phyloP scores from a whole-genome alignment of 2,113 vertebrate species.

The Tricholaema leucomelas region DNA sequence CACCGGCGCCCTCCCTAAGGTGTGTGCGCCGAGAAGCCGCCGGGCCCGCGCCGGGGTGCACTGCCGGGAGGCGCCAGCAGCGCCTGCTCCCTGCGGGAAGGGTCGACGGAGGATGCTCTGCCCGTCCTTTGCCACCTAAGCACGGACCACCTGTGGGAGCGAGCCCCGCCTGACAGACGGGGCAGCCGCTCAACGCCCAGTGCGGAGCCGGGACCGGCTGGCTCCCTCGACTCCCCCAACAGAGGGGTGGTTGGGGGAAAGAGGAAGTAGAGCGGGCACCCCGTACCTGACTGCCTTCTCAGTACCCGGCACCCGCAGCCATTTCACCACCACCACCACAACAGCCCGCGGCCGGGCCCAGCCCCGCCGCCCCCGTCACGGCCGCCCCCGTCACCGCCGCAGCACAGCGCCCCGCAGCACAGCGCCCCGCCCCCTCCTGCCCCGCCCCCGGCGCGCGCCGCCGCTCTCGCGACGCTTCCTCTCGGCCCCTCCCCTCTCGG shows the following conservation, averaged over 20 bases:
- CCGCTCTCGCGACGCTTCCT: background rate
- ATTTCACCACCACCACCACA: background rate
- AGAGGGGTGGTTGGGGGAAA: rapidly evolving
- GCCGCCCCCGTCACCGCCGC: background rate
- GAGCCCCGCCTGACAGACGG: background rate
- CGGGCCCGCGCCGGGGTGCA: background rate
- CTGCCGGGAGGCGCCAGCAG: background rate
- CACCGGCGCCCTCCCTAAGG: background rate
- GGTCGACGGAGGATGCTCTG: background rate
- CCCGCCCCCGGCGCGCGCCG: background rate
- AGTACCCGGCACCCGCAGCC: background rate
- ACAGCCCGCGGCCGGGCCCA: background rate
- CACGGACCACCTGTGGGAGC: background rate
- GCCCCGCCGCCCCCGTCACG: background rate
- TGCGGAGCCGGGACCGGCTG: background rate
- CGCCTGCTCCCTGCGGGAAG: background rate
- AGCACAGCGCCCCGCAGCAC: background rate
- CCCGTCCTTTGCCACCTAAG: no score
- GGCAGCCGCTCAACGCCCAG: background rate
- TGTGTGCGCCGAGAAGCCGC: background rate
- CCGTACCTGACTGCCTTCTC: background rate
- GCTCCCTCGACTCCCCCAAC: no score
- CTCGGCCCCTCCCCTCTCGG: background rate
- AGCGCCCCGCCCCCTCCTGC: background rate
- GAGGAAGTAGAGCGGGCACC: no score